Base-by-base conservation (phyloP, 2,888 invertebrate genomes). In the Smittia sp. region DNA sequence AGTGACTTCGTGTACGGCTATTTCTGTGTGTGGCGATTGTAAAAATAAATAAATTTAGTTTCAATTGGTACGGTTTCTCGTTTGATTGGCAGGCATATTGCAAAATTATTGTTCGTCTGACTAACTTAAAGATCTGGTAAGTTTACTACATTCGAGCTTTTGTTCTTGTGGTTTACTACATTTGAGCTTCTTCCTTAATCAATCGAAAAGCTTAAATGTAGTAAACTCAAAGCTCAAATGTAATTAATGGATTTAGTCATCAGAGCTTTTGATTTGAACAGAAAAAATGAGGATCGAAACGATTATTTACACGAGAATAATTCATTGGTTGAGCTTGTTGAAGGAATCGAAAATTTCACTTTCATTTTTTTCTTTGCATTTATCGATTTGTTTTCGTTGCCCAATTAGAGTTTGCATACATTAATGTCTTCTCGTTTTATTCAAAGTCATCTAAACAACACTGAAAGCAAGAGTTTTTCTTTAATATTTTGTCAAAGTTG, bases 31-130 rank as follows among this genome's bases (percentile, higher is more conserved):
- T 24, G 6, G 6, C 20, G 9, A 62, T 62, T 62, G 13, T 27
- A 65, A 24, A 24, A 18, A 65, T 63, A 7, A 65, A 65, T 32
- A 65, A 65, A 65, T 27, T 18, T 65, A 11, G n/a, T 38, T 38
- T 25, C 7, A 65, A 13, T 69, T 69, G 69, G 69, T 69, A 32
- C 69, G 69, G 69, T 54, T 41, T 65, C 9, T 63, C 20, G 18
- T 52, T 41, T 69, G 69, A 52, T 69, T 69, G 69, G 69, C 69
- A 69, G 69, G 69, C 52, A 54, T 69, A 54, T 69, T 69, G 52
- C 52, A 69, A 38, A 15, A 6, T 41, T 13, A 6, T 22, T 54
- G 22, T 54, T 69, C 13, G 13, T 63, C 18, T 15, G 11, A 3
- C 20, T 11, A 24, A 9, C 11, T 11, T 46, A 38, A 38, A n/a